Base-by-base conservation (phyloP, 2,888 invertebrate species). In the Colostygia pectinataria region DNA sequence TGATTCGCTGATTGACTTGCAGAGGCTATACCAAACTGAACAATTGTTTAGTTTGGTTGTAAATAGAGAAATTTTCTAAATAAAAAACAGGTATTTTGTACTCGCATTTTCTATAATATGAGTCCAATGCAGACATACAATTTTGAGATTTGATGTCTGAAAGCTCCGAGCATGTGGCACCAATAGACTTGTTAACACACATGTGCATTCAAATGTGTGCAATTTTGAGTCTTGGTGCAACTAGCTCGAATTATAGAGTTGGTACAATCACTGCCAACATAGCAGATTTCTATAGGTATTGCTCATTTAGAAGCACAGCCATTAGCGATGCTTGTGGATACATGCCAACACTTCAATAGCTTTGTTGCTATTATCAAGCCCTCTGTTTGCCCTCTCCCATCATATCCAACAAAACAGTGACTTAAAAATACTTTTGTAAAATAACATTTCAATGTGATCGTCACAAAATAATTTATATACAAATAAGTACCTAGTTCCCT, bases 41-140 rank as follows among this genome's bases (percentile, higher is more conserved):
- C 18, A 2, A 18, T 18, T 18, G 18, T n/a, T n/a, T n/a, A n/a
- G n/a, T n/a, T n/a, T n/a, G n/a, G n/a, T 20, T 6, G 6, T 6
- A 2, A 6, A 5, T 2, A 20, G 1, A 4, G 4, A 15, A 20
- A 1, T 6, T 4, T 20, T 20, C 6, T 5, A 29, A 57, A 54
- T 38, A 32, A 51, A 44, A 64, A 68, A 59, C 56, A 62, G 47
- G 51, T n/a, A n/a, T n/a, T 49, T 41, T 41, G 14, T 43, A 71
- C 65, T 74, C 68, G 75, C 80, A 83, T 77, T 53, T 71, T 77
- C 72, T 85, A 83, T 84, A 83, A 80, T 85, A 77, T 53, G 78
- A 83, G 77, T 74, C n/a, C 61, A 74, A 80, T 78, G 83, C 80
- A 77, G 71, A 81, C 77, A 79, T 74, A 70, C 69, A 72, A 74